Percentiles rank a stretch among this genome's conserved stretches.
Evolutionary conservation across 2,113 vertebrate species (phyloP).

Genomic region (Microtus richardsoni): DNA sequence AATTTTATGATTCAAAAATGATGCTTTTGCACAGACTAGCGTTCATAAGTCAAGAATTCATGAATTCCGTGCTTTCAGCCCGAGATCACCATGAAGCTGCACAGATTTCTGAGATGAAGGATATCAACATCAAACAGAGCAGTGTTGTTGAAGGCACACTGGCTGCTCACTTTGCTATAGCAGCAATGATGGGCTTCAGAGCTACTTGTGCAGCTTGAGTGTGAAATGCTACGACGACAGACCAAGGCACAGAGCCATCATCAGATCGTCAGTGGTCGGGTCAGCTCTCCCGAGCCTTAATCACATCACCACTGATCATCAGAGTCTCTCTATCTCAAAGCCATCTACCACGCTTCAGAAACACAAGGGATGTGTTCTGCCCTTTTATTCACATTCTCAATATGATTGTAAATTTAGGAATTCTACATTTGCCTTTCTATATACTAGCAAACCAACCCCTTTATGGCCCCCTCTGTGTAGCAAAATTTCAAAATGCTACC

Average conservation of each 20-base stretch:
- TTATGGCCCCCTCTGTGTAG: neutral
- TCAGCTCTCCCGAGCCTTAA: neutral
- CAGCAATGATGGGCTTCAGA: neutral
- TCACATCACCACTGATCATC: neutral
- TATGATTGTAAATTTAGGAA: neutral
- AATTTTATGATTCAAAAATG: constrained; percentile 44
- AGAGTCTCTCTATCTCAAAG: neutral
- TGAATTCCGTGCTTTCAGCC: neutral
- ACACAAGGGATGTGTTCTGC: neutral
- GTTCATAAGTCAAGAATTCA: neutral
- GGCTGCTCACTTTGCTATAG: neutral
- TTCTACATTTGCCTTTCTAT: neutral
- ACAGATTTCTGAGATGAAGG: neutral
- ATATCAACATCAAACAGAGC: neutral
- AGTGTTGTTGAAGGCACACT: neutral
- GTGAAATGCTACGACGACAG: neutral
- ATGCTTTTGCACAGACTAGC: neutral
- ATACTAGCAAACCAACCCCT: neutral
- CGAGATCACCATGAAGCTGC: neutral
- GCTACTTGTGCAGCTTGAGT: neutral
- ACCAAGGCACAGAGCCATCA: neutral
- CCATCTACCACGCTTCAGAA: neutral
- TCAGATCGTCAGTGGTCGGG: neutral
- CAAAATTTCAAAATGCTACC: neutral
- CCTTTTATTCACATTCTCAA: neutral